Evolutionary conservation across 92 coral and sea anemone species (phyloP).

Genomic region (Umimayanthus chanpuru): DNA sequence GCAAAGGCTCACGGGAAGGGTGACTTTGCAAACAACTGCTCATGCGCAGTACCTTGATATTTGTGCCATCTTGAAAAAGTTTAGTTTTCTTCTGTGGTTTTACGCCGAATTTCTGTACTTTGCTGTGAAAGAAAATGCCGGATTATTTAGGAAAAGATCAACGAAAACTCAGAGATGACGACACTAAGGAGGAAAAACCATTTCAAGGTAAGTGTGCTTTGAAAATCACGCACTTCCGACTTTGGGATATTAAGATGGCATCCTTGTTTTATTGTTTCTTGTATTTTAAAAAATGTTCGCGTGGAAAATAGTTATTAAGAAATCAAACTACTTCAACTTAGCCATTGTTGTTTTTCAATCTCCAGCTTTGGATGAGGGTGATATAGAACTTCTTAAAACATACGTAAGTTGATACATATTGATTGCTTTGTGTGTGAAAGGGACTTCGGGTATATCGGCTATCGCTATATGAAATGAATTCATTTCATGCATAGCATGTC

Average conservation of each 20-base stretch:
- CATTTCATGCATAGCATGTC: too few species aligned
- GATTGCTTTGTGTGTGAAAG: too few species aligned
- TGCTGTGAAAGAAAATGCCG: slow-evolving; percentile 69
- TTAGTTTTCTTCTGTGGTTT: background rate
- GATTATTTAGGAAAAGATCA: slow-evolving; percentile 99
- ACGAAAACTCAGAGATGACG: slow-evolving; percentile 85
- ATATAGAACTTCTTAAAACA: slow-evolving; percentile 94
- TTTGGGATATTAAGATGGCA: background rate
- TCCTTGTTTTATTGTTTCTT: background rate
- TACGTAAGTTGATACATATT: slow-evolving; percentile 73
- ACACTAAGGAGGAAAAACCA: slow-evolving; percentile 93
- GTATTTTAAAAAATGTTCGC: background rate
- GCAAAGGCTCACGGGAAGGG: slow-evolving; percentile 31
- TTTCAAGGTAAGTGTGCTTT: slow-evolving; percentile 73
- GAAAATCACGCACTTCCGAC: background rate
- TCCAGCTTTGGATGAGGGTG: slow-evolving; percentile 93
- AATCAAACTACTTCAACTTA: background rate
- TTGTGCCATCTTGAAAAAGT: slow-evolving; percentile 3
- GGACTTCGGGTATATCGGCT: too few species aligned
- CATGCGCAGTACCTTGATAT: slow-evolving; percentile 10
- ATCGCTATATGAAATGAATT: too few species aligned
- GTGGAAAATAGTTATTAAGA: background rate
- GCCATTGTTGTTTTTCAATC: slow-evolving; percentile 7
- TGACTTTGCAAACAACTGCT: slow-evolving; percentile 30
- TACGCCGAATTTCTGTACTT: background rate